Percentiles rank a stretch among this genome's conserved stretches.
Conservation (phyloP, 2,113 vertebrate species). For the Ginglymostoma cirratum region DNA sequence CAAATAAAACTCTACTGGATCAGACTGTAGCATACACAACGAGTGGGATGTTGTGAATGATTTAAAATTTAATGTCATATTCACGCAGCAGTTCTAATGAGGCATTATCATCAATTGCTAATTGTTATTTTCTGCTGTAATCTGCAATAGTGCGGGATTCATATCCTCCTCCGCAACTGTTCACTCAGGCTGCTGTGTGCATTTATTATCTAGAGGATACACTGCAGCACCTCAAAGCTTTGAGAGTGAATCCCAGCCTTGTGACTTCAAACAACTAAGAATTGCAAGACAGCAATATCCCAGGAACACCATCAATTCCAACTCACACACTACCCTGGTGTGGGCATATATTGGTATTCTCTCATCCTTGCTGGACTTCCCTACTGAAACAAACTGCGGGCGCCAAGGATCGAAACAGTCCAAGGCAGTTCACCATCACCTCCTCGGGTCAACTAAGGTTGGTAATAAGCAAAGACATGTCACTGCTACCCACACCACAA, state of each 20-base stretch:
- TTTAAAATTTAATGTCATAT: slow-evolving; percentile 18
- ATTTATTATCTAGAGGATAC: background rate
- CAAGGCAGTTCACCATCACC: background rate
- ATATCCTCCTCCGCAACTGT: background rate
- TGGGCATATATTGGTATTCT: background rate
- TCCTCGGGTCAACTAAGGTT: background rate
- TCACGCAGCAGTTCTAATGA: slow-evolving; percentile 18
- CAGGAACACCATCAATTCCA: background rate
- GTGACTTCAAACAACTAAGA: background rate
- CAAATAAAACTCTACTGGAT: background rate
- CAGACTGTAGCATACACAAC: background rate
- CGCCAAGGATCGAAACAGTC: background rate
- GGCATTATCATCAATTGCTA: background rate
- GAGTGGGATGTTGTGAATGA: background rate
- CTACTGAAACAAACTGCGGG: background rate
- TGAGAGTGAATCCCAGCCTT: background rate
- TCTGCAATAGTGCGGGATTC: background rate
- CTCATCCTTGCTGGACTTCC: background rate
- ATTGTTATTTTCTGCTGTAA: background rate
- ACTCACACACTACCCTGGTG: background rate
- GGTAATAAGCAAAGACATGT: background rate
- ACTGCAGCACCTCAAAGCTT: background rate
- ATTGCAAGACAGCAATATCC: background rate
- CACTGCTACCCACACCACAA: background rate
- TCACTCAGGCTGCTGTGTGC: background rate